These are phyloP conservation scores for Pollimyrus isidori DNA, from an alignment of 2,113 vertebrate genomes.

Conservation along the genomic window DNA sequence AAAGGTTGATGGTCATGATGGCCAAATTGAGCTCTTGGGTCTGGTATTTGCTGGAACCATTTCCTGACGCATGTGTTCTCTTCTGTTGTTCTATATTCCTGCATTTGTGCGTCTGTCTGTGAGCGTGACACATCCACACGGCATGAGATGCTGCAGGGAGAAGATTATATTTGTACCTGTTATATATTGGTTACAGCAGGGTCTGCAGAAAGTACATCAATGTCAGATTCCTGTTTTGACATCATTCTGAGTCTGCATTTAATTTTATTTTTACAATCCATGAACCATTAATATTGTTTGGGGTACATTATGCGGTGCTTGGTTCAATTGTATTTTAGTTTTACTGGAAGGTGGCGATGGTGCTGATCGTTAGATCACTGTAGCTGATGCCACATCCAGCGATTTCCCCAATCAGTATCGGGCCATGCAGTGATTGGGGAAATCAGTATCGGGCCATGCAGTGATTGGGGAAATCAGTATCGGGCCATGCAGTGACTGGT, in stretches of 20 bases:
- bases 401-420: background rate
- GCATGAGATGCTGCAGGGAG: constrained; percentile 31
- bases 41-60: background rate
- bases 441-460: too few relatives aligned
- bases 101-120: background rate
- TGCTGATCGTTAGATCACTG: background rate
- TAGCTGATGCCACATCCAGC: background rate
- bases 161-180: constrained; percentile 41
- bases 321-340: background rate
- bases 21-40: background rate
- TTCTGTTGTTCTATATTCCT: background rate
- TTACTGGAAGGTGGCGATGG: background rate
- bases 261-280: background rate
- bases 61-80: background rate
- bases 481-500: background rate
- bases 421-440: too few relatives aligned
- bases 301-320: background rate
- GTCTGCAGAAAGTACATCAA: background rate
- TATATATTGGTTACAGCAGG: constrained; percentile 18
- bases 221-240: constrained; percentile 20
- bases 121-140: constrained; percentile 35
- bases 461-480: too few relatives aligned
- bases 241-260: constrained; percentile 6
- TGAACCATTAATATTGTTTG: background rate
- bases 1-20: background rate